phyloP scores from a whole-genome alignment of 1,140 invertebrate genomes.

The Drosophila busckii region DNA sequence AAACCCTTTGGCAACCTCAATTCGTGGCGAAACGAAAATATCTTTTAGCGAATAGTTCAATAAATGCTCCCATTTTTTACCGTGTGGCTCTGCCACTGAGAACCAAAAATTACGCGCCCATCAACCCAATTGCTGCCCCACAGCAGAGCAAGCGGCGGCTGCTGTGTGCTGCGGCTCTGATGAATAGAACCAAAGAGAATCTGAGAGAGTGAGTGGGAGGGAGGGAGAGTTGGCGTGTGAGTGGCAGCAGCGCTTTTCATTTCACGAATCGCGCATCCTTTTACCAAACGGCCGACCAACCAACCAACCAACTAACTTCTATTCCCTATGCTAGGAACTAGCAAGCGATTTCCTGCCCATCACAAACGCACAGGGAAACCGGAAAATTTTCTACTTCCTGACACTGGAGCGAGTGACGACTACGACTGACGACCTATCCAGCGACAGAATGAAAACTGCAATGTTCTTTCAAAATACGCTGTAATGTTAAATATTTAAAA shows the following conservation, averaged over 20 bases:
- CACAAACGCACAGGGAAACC: conserved; percentile 64
- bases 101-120: conserved; percentile 47
- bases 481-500: too few species aligned
- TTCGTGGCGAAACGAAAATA: conserved; percentile 59
- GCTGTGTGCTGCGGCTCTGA: too few species aligned
- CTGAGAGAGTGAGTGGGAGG: background rate
- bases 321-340: conserved; percentile 12
- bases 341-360: conserved; percentile 63
- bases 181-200: too few species aligned
- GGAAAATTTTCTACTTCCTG: conserved; percentile 73
- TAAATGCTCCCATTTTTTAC: conserved; percentile 70
- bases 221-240: conserved; percentile 1
- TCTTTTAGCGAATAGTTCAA: conserved; percentile 69
- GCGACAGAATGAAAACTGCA: too few species aligned
- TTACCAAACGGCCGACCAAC: too few species aligned
- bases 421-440: conserved; percentile 22
- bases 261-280: conserved; percentile 21
- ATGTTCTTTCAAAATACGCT: too few species aligned
- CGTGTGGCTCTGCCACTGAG: conserved; percentile 29
- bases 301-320: background rate
- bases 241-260: conserved; percentile 44
- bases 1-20: conserved; percentile 30
- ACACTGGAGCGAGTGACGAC: conserved; percentile 38
- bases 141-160: background rate
- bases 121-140: conserved; percentile 63